Evolutionary conservation across 2,113 vertebrate species (phyloP).

Genomic region (Rhynchopsitta pachyrhyncha): DNA sequence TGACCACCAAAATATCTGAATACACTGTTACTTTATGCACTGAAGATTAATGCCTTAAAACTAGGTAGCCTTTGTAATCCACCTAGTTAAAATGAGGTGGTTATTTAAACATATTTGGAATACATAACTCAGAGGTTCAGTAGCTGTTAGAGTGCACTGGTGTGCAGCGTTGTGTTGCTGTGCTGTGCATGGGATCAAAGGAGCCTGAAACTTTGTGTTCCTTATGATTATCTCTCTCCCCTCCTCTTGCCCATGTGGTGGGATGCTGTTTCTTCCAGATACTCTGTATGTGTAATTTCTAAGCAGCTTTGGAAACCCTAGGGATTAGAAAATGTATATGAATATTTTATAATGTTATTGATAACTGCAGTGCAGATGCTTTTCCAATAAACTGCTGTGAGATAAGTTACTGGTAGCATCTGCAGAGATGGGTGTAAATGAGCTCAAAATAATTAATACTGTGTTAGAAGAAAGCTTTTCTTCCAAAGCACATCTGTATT

Average conservation of each 20-base stretch:
- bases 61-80: not conserved
- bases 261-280: not conserved
- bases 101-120: not conserved
- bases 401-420: slow-evolving; percentile 22
- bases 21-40: not conserved
- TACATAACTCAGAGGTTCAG: not conserved
- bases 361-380: not conserved
- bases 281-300: not conserved
- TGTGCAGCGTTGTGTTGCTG: rapidly evolving
- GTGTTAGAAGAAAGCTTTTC: slow-evolving; percentile 19
- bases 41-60: not conserved
- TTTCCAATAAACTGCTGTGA: slow-evolving; percentile 36
- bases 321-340: not conserved
- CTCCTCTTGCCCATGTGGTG: not conserved
- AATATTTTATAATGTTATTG: slow-evolving; percentile 61
- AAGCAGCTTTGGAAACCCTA: not conserved
- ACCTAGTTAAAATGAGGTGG: not conserved
- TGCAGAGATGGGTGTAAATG: slow-evolving; percentile 17
- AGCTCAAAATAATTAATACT: slow-evolving; percentile 33
- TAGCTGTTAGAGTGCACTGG: not conserved
- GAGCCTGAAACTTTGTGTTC: not conserved
- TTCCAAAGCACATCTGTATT: not conserved
- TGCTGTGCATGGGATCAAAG: not conserved
- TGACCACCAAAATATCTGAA: not conserved
- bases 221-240: not conserved